Conservation (phyloP, 2,113 vertebrate species). For the Esox niger region DNA sequence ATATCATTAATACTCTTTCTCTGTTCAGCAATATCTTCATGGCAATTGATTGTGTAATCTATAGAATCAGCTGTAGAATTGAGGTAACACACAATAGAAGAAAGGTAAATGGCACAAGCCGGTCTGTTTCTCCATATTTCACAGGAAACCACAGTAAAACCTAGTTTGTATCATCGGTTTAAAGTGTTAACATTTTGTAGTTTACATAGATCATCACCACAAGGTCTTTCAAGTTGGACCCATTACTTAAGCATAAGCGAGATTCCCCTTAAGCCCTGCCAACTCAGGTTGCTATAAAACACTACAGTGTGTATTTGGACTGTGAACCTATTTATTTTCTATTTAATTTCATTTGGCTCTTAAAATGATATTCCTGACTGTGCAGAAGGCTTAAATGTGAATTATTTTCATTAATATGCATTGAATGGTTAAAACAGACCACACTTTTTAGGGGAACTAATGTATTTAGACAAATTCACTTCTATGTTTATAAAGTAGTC, state of each 20-base stretch:
- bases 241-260: constrained; percentile 7
- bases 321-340: too few species aligned
- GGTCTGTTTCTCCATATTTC: not conserved
- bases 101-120: constrained; percentile 26
- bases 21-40: constrained; percentile 1
- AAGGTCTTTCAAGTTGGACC: constrained; percentile 30
- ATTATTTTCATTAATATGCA: too few species aligned
- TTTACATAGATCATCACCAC: constrained; percentile 24
- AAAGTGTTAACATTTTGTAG: constrained; percentile 34
- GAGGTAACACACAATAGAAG: constrained; percentile 42
- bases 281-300: constrained; percentile 17
- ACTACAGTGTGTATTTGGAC: constrained; percentile 31
- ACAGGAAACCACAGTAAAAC: constrained; percentile 30
- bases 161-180: constrained; percentile 27
- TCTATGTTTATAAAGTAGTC: too few species aligned
- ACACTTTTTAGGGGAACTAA: too few species aligned
- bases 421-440: too few species aligned
- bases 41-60: constrained; percentile 24
- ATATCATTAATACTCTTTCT: not conserved
- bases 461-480: too few species aligned
- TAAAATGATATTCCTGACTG: too few species aligned
- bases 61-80: constrained; percentile 20
- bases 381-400: too few species aligned
- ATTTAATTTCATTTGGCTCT: too few species aligned
- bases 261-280: constrained; percentile 17